Conservation (phyloP, 1,140 invertebrate genomes). For the Bombus affinis region DNA sequence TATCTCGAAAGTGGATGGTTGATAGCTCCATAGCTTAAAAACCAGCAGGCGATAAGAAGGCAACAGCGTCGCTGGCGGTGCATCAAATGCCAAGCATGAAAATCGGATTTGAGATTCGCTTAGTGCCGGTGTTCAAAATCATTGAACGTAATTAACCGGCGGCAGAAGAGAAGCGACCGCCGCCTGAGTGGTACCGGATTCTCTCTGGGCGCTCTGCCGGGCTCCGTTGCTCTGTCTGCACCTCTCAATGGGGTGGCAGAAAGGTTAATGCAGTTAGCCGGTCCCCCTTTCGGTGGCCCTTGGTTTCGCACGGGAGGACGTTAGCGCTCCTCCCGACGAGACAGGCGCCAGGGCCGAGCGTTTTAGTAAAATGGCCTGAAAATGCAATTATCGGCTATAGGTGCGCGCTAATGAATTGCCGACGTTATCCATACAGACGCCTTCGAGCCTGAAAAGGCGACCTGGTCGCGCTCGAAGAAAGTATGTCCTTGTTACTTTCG, state of each 20-base stretch:
- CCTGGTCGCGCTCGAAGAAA: background rate
- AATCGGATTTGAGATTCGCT: conserved; percentile 80
- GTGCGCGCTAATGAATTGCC: conserved; percentile 80
- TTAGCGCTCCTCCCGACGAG: conserved; percentile 73
- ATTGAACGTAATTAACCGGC: conserved; percentile 80
- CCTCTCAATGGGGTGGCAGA: conserved; percentile 74
- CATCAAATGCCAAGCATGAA: conserved; percentile 52
- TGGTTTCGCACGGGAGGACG: conserved; percentile 69
- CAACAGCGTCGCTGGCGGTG: conserved; percentile 25
- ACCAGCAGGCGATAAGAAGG: conserved; percentile 69
- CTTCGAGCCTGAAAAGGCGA: conserved; percentile 6
- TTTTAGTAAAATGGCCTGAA: conserved; percentile 82
- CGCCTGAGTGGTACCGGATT: conserved; percentile 57
- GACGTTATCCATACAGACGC: conserved; percentile 72
- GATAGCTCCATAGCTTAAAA: conserved; percentile 66
- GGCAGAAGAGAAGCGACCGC: conserved; percentile 72
- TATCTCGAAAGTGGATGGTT: background rate
- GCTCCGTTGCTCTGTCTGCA: conserved; percentile 49
- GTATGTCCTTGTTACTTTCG: background rate
- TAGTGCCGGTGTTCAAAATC: conserved; percentile 79
- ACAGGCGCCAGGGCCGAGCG: conserved; percentile 71
- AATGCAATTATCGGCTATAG: conserved; percentile 82
- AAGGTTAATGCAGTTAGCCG: conserved; percentile 82
- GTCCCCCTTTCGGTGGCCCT: conserved; percentile 72
- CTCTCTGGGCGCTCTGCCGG: conserved; percentile 42